Percentiles rank a stretch among this genome's conserved stretches.
Evolutionary conservation across 1,140 invertebrate species (phyloP).

Genomic region (Elysia chlorotica): DNA sequence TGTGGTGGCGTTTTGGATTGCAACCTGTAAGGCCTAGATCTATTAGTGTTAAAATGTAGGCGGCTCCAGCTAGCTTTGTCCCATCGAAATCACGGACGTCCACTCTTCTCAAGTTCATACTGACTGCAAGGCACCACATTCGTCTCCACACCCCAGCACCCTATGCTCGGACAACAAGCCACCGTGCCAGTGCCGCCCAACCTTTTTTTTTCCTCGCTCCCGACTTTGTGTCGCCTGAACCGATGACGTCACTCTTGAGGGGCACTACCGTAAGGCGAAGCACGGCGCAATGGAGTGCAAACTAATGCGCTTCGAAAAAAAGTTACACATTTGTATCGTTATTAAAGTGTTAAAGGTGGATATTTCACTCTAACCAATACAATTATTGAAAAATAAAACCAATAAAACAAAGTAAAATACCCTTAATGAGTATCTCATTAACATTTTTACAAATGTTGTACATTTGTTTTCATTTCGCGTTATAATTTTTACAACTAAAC

Average conservation of each 20-base stretch:
- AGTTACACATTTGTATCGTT: constrained; percentile 1
- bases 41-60: too few species aligned
- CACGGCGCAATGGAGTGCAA: not conserved
- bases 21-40: too few species aligned
- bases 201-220: not conserved
- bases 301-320: not conserved
- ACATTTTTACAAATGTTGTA: not conserved
- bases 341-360: not conserved
- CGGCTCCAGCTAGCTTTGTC: too few species aligned
- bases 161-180: not conserved
- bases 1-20: too few species aligned
- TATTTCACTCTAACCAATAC: not conserved
- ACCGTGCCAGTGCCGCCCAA: not conserved
- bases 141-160: not conserved
- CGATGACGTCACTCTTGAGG: not conserved
- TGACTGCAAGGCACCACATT: too few species aligned
- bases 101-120: too few species aligned
- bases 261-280: not conserved
- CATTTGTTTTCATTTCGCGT: constrained; percentile 20
- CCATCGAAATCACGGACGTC: too few species aligned
- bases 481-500: constrained; percentile 10
- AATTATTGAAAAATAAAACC: not conserved
- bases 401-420: not conserved
- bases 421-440: not conserved
- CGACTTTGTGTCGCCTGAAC: not conserved